Evolutionary conservation across 2,888 invertebrate species (phyloP).

Genomic region (Dromius quadrimaculatus): DNA sequence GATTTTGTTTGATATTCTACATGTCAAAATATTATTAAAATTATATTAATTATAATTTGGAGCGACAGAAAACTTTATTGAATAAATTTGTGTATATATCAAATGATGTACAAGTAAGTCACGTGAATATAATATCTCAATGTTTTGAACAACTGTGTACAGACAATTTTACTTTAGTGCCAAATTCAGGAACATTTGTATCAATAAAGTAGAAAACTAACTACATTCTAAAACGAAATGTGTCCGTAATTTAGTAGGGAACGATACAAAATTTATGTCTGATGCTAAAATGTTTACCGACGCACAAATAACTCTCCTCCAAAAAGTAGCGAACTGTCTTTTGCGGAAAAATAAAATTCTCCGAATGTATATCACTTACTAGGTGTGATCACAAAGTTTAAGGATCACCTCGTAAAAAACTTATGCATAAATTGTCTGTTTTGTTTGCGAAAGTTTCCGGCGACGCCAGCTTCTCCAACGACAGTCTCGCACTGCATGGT

Average conservation of each 20-base stretch:
- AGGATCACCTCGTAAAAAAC: conserved; percentile 41
- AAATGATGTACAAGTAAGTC: too few species aligned
- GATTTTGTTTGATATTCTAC: too few species aligned
- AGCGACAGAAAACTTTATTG: too few species aligned
- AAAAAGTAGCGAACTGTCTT: conserved; percentile 19
- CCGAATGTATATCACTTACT: conserved; percentile 38
- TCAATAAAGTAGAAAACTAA: conserved; percentile 22
- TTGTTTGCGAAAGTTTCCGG: conserved; percentile 37
- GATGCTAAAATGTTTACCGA: conserved; percentile 27
- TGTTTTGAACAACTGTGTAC: too few species aligned
- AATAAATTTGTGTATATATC: too few species aligned
- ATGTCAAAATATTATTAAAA: too few species aligned
- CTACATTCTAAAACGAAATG: conserved; percentile 21
- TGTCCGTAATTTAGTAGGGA: conserved; percentile 32
- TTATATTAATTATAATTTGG: too few species aligned
- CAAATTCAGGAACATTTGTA: conserved; percentile 9
- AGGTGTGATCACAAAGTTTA: conserved; percentile 40
- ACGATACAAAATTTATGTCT: conserved; percentile 27
- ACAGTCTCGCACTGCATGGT: conserved; percentile 30
- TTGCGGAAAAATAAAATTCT: conserved; percentile 35
- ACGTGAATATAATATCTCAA: too few species aligned
- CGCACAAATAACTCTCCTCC: conserved; percentile 31
- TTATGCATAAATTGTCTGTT: conserved; percentile 46
- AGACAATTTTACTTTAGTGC: conserved; percentile 20
- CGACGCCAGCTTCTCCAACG: conserved; percentile 15